Evolutionary conservation across 1,140 invertebrate species (phyloP).

Genomic region (Oryctes rhinoceros): DNA sequence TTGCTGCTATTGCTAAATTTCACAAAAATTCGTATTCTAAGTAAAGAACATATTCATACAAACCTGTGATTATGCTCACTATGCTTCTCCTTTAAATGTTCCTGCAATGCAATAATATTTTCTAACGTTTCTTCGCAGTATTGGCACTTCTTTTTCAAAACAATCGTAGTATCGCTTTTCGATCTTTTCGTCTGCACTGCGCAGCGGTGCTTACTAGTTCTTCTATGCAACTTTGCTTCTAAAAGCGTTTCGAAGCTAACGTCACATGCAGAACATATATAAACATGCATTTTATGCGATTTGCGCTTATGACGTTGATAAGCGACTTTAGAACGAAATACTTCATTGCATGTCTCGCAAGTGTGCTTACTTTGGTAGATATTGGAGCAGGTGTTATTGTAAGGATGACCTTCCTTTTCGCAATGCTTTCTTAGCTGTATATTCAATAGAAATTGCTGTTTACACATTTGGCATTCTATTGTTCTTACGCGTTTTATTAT

Average conservation of each 20-base stretch:
- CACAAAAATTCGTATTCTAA: too few relatives aligned
- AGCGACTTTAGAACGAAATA: slow-evolving; percentile 69
- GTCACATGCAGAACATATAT: slow-evolving; percentile 74
- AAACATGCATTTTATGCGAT: slow-evolving; percentile 66
- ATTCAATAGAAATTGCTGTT: slow-evolving; percentile 73
- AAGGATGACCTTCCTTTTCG: slow-evolving; percentile 63
- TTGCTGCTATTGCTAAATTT: too few relatives aligned
- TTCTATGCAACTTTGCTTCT: slow-evolving; percentile 74
- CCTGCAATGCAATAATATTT: slow-evolving; percentile 69
- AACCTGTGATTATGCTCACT: slow-evolving; percentile 66
- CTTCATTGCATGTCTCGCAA: slow-evolving; percentile 67
- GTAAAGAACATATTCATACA: slow-evolving; percentile 11
- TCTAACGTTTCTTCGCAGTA: slow-evolving; percentile 67
- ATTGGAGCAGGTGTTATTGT: slow-evolving; percentile 64
- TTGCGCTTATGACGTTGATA: slow-evolving; percentile 72
- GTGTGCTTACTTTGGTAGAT: slow-evolving; percentile 70
- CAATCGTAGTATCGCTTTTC: slow-evolving; percentile 41
- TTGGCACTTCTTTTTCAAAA: slow-evolving; percentile 65
- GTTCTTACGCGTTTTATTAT: slow-evolving; percentile 75
- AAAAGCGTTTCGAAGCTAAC: slow-evolving; percentile 68
- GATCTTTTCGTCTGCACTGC: slow-evolving; percentile 61
- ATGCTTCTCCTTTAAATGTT: slow-evolving; percentile 73
- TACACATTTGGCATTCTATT: slow-evolving; percentile 70
- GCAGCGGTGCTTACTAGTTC: slow-evolving; percentile 69
- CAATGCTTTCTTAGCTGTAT: slow-evolving; percentile 74